Conservation (phyloP, 2,888 invertebrate genomes). For the Noctua pronuba region DNA sequence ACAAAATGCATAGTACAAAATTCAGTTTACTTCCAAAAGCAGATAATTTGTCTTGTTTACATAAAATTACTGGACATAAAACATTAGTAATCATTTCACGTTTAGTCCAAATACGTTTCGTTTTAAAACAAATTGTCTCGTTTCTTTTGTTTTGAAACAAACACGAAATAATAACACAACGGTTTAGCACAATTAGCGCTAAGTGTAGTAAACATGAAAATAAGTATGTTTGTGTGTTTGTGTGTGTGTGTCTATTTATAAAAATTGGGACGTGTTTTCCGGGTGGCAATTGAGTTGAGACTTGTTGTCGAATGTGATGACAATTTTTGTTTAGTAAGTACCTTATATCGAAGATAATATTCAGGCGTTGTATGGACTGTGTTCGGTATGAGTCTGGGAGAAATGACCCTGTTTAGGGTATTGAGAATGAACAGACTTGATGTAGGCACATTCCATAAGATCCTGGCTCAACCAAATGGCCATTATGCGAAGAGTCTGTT, state of each 20-base stretch:
- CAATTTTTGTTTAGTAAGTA: background rate
- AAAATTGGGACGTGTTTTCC: slow-evolving; percentile 36
- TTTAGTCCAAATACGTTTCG: background rate
- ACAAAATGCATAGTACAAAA: background rate
- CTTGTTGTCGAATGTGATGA: background rate
- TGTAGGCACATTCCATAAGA: too few relatives aligned
- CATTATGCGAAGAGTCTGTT: too few relatives aligned
- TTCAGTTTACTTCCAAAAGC: background rate
- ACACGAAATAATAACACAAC: slow-evolving; percentile 19
- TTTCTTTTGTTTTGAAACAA: slow-evolving; percentile 21
- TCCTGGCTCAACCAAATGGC: too few relatives aligned
- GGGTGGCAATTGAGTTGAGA: background rate
- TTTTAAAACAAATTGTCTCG: slow-evolving; percentile 5
- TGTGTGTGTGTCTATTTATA: slow-evolving; percentile 3
- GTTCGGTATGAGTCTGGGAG: too few relatives aligned
- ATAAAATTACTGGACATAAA: slow-evolving; percentile 16
- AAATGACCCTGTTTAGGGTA: too few relatives aligned
- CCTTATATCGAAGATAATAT: too few relatives aligned
- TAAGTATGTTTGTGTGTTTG: background rate
- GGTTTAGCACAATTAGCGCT: slow-evolving; percentile 48
- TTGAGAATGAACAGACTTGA: too few relatives aligned
- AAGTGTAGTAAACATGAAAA: slow-evolving; percentile 17
- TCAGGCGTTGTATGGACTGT: too few relatives aligned
- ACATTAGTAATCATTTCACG: background rate
- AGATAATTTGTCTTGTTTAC: slow-evolving; percentile 14